phyloP scores from a whole-genome alignment of 2,113 vertebrate species.

The Phylloscopus trochilus region DNA sequence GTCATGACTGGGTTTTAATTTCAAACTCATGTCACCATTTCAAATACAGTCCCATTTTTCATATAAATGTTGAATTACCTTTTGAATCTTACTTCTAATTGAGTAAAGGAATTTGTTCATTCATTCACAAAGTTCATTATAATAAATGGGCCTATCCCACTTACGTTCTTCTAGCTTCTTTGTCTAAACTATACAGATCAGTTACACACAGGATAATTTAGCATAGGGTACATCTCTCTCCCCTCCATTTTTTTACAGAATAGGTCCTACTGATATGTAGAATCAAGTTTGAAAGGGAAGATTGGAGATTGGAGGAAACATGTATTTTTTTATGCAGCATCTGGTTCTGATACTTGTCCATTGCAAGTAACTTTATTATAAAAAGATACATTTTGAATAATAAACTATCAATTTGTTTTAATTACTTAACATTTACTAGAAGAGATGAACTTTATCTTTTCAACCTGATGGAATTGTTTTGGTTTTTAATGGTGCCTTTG shows the following conservation, averaged over 20 bases:
- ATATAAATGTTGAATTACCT: background rate
- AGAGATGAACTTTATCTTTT: background rate
- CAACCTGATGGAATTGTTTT: background rate
- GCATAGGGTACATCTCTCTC: background rate
- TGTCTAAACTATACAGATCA: background rate
- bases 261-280: background rate
- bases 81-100: background rate
- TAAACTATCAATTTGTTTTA: background rate
- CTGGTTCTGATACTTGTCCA: background rate
- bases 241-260: background rate
- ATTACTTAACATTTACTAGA: background rate
- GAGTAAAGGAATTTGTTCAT: background rate
- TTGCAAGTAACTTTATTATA: background rate
- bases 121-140: background rate
- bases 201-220: background rate
- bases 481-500: background rate
- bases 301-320: background rate
- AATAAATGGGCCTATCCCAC: background rate
- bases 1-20: background rate
- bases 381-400: background rate
- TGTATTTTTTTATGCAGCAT: background rate
- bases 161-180: background rate
- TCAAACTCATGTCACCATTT: background rate
- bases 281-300: background rate
- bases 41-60: background rate